Base-by-base conservation (phyloP, 53 echinoderm and acorn worm genomes). In the Hippasteria phrygiana region DNA sequence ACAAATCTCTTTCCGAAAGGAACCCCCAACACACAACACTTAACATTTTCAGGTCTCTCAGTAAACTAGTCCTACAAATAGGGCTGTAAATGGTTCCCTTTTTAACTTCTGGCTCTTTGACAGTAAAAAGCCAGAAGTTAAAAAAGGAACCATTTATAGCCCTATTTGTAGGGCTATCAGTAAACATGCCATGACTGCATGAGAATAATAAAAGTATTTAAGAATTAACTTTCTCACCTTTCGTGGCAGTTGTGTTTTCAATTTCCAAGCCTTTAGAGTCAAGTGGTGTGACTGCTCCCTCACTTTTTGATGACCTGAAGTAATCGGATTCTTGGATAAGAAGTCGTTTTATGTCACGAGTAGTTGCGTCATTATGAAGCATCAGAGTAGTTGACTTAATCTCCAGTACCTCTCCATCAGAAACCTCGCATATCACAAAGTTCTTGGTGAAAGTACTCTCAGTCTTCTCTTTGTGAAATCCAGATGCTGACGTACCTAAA, bases 311-410 rank as follows among this genome's bases (percentile, higher is more conserved):
- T 59, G 59, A 12, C 26, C 26, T 59, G 59, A 59, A 59, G 20
- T 5, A 59, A 59, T 59, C 59, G 26, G 26, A 59, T 59, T 59
- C 59, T 59, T 59, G 59, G 59, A 59, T 59, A 5, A 59, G 59
- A 12, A 59, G 59, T 17, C 59, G 3, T 59, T 59, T 59, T 3
- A 59, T 59, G 2, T 59, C 59, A 12, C 59, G n/a, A 3, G 59
- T 59, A 59, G 59, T 59, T 59, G 26, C n/a, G 8, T 59, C 59
- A 26, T 26, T 8, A 26, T 9, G 2, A 3, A 59, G 26, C 59
- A 2, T 20, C 26, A 59, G 59, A 26, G 59, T 59, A 59, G 59
- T 59, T 59, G 59, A 59, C 59, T 22, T 59, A 3, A 24, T 59
- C 26, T 59, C 59, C n/a, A 59, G 26, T 26, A 59, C n/a, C 17